A percentile compares a stretch with the other conserved stretches of the same genome.
Conservation (phyloP, 2,888 invertebrate genomes). For the Pammene aurita region DNA sequence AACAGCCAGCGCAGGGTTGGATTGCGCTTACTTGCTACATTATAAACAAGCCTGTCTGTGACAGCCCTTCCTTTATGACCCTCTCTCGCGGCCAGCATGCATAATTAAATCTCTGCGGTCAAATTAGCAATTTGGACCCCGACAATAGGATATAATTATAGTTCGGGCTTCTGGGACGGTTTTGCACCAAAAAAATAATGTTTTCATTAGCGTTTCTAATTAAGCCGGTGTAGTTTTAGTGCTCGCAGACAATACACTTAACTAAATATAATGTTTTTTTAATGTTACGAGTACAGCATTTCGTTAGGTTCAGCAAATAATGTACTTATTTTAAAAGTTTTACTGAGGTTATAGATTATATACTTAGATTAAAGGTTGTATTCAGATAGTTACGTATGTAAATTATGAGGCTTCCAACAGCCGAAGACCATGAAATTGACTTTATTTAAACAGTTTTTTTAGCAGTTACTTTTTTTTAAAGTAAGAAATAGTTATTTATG, state of each 20-base stretch:
- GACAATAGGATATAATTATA: slow-evolving; percentile 79
- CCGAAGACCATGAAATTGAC: no score
- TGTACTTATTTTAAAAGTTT: not conserved
- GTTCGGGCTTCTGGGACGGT: slow-evolving; percentile 77
- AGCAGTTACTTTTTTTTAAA: no score
- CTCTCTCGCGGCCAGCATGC: slow-evolving; percentile 75
- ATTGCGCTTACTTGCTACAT: slow-evolving; percentile 80
- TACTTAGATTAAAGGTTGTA: no score
- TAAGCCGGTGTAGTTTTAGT: slow-evolving; percentile 61
- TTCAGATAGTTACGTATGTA: no score
- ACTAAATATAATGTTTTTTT: slow-evolving; percentile 51
- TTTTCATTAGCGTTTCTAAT: slow-evolving; percentile 73
- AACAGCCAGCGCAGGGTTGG: slow-evolving; percentile 66
- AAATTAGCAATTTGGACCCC: slow-evolving; percentile 80
- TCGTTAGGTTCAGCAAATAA: not conserved
- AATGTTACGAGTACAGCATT: slow-evolving; percentile 11
- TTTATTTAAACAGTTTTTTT: no score
- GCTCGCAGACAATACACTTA: no score
- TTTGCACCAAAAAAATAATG: slow-evolving; percentile 77
- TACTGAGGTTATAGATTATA: no score
- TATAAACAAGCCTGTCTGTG: slow-evolving; percentile 79
- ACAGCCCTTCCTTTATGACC: slow-evolving; percentile 76
- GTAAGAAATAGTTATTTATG: no score
- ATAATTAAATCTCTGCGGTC: slow-evolving; percentile 82
- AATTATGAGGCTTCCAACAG: no score